phyloP scores from a whole-genome alignment of 2,888 invertebrate species.

The Criorhina ranunculi region DNA sequence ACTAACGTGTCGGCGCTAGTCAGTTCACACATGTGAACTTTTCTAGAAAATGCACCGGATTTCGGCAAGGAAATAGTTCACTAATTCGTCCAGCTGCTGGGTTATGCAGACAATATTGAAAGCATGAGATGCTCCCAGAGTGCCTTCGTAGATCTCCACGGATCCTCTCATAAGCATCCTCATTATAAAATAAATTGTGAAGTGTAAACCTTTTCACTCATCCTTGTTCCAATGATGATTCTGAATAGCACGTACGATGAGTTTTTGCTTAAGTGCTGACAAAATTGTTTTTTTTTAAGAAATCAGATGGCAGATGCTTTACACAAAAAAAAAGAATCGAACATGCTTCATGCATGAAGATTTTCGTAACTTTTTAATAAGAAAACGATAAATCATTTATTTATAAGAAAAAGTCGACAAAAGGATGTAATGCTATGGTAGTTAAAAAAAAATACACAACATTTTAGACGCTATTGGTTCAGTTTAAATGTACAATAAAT shows the following conservation, averaged over 20 bases:
- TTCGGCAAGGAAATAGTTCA: too few species aligned
- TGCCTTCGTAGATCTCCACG: too few species aligned
- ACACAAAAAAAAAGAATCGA: not conserved
- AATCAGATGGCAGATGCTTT: slow-evolving; percentile 11
- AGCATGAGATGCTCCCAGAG: too few species aligned
- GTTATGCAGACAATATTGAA: too few species aligned
- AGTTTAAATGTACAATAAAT: too few species aligned
- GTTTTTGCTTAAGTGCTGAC: slow-evolving; percentile 21
- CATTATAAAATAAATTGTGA: not conserved
- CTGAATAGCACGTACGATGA: slow-evolving; percentile 11
- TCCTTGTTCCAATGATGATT: slow-evolving; percentile 8
- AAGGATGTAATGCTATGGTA: not conserved
- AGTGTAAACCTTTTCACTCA: not conserved
- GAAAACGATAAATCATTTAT: slow-evolving; percentile 40
- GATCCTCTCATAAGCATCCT: too few species aligned
- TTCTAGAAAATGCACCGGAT: too few species aligned
- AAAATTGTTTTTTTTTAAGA: not conserved
- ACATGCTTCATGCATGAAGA: slow-evolving; percentile 3
- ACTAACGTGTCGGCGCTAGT: too few species aligned
- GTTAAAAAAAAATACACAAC: too few species aligned
- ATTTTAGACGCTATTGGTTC: too few species aligned
- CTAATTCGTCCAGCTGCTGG: too few species aligned
- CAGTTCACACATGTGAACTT: too few species aligned
- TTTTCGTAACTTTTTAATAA: slow-evolving; percentile 19
- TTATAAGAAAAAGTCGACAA: not conserved